Evolutionary conservation across 2,797 vertebrate genomes (phyloP), one percentile per base, ranked within the genome.

Genomic region (Anisognathus igniventris): DNA sequence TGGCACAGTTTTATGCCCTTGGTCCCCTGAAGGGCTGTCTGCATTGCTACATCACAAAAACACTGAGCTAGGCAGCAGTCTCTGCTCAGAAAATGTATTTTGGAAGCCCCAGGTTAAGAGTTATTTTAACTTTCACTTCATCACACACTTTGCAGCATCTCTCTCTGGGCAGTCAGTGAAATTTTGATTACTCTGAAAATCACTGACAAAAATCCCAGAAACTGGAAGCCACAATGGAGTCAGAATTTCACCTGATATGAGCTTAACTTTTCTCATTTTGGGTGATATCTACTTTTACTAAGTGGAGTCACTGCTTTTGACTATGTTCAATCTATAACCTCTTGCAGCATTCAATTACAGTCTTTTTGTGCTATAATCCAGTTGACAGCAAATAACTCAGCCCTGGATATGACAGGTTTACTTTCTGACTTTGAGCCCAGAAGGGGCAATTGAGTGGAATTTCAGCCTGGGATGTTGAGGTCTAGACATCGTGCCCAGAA

Each of bases 251-350:
- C 62, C 47, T 86, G 56, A 14, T 58, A 78, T 23, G 76, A 88
- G 83, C 80, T 94, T 91, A 95, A 65, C 73, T 90, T 93, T 88
- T 88, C 90, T 91, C 79, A 51, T 65, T 91, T 92, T 84, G 90
- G 94, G 35, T 61, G 72, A 83, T 93, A 90, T 66, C 82, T 96
- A 40, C 64, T 93, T 95, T 93, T 90, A 86, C 85, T 91, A 95
- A 95, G 79, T 94, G 88, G 76, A 91, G 71, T 88, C 78, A 91
- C 56, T 91, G 60, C 76, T 88, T 94, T 88, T 95, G 91, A 88
- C 83, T 95, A 86, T 65, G 92, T 93, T 90, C 89, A 80, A 53
- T 84, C 68, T 90, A 48, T 24, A 91, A 51, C 65, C 54, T 88
- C 78, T 93, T 60, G 54, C 89, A 94, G 58, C 62, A 60, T 84